Evolutionary conservation across 30 jellyfish, hydroid and myxozoan species (phyloP).

Genomic region (Turritopsis rubra): DNA sequence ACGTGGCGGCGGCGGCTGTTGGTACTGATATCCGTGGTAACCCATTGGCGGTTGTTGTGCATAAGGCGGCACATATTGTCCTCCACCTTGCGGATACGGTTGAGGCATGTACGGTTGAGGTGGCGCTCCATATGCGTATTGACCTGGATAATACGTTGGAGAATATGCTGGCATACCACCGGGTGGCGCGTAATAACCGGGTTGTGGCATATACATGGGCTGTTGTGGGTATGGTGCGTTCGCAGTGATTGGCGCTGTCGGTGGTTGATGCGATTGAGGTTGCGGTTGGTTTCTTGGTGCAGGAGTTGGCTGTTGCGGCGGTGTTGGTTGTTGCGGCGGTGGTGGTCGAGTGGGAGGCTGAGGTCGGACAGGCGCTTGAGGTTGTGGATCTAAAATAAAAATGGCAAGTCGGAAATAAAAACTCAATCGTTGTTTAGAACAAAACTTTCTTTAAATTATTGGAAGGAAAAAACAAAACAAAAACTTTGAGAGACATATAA

Average conservation of each 20-base stretch:
- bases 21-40: slow-evolving; percentile 73
- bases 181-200: slow-evolving; percentile 94
- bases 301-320: slow-evolving; percentile 46
- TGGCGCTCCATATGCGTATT: slow-evolving; percentile 32
- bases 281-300: slow-evolving; percentile 31
- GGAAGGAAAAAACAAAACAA: too few relatives aligned
- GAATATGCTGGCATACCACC: slow-evolving; percentile 83
- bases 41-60: slow-evolving; percentile 75
- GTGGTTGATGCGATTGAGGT: slow-evolving; percentile 16
- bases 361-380: slow-evolving; percentile 38
- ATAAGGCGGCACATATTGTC: slow-evolving; percentile 42
- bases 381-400: slow-evolving; percentile 40
- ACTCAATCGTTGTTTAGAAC: not conserved
- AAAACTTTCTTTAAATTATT: not conserved
- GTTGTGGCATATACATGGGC: slow-evolving; percentile 77
- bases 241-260: slow-evolving; percentile 32
- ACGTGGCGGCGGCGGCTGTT: slow-evolving; percentile 79
- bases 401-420: not conserved
- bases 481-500: too few relatives aligned
- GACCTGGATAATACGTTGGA: not conserved
- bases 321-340: slow-evolving; percentile 38
- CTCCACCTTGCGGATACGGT: slow-evolving; percentile 1
- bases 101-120: slow-evolving; percentile 29
- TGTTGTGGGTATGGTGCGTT: slow-evolving; percentile 75
- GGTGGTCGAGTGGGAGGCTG: slow-evolving; percentile 29